Evolutionary conservation across 2,113 vertebrate species (phyloP).

Genomic region (Sylvia atricapilla): DNA sequence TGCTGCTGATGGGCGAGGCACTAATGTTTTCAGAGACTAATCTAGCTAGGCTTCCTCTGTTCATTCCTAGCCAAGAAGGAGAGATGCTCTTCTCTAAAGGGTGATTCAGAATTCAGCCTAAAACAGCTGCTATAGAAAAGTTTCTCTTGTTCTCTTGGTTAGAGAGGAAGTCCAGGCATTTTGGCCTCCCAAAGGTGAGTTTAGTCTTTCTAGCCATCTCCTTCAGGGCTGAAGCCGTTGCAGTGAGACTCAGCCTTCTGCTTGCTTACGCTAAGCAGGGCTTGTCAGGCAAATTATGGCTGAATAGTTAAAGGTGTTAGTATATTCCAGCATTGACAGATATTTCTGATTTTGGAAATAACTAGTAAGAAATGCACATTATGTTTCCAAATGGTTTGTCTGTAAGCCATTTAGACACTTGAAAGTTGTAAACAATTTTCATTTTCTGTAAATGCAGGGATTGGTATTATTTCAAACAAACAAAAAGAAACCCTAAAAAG

Average conservation of each 20-base stretch:
- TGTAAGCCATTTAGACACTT: not conserved
- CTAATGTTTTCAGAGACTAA: not conserved
- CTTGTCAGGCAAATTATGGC: not conserved
- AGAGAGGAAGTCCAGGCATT: not conserved
- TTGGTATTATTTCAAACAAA: not conserved
- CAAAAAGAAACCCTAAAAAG: too few relatives aligned
- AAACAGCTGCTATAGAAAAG: not conserved
- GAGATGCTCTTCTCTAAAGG: not conserved
- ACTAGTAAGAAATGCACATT: not conserved
- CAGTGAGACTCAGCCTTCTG: not conserved
- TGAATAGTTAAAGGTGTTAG: not conserved
- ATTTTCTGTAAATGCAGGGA: not conserved
- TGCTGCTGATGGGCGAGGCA: accelerated
- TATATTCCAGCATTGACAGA: not conserved
- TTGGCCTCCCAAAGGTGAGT: not conserved
- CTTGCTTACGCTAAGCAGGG: not conserved
- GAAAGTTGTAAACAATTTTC: not conserved
- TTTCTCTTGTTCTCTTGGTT: not conserved
- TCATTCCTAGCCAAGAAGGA: not conserved
- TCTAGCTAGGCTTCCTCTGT: not conserved
- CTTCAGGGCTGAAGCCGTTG: not conserved
- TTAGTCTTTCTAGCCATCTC: not conserved
- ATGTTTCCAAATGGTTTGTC: not conserved
- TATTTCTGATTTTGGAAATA: not conserved
- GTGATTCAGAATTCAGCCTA: not conserved